phyloP scores from a whole-genome alignment of 2,113 vertebrate genomes.

The Hoplias malabaricus region DNA sequence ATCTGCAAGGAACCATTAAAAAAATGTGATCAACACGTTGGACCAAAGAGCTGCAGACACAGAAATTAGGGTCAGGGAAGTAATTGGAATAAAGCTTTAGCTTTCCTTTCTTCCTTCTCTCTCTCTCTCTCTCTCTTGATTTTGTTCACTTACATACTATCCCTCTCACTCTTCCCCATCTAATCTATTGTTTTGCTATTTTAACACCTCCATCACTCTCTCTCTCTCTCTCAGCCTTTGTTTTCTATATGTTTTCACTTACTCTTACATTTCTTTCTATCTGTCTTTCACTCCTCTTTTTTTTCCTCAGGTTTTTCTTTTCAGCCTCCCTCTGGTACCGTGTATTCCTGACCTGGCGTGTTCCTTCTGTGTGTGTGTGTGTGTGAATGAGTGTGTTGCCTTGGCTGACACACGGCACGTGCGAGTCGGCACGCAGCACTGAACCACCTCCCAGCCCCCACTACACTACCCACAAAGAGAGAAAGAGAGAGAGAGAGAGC shows the following conservation, averaged over 20 bases:
- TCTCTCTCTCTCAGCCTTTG: neutral
- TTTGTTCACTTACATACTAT: neutral
- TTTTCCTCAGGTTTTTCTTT: too few species aligned
- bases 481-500: too few species aligned
- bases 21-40: neutral
- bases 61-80: neutral
- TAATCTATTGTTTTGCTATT: conserved; percentile 32
- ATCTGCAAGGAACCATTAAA: neutral
- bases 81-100: neutral
- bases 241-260: neutral
- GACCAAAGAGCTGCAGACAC: neutral
- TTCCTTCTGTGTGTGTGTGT: conserved; percentile 39
- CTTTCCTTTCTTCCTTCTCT: conserved; percentile 4
- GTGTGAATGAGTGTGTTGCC: conserved; percentile 55
- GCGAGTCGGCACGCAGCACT: conserved; percentile 73
- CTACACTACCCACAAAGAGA: conserved; percentile 66
- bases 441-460: conserved; percentile 52
- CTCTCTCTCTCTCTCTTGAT: conserved; percentile 25
- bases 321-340: neutral
- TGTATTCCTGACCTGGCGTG: neutral
- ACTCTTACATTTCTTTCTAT: neutral
- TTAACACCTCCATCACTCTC: conserved; percentile 14
- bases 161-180: neutral
- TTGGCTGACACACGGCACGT: conserved; percentile 71
- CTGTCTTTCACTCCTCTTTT: neutral